A percentile compares a stretch with the other conserved stretches of the same genome.
Conservation (phyloP, 2,888 invertebrate species). For the Holacanthella duospinosa region DNA sequence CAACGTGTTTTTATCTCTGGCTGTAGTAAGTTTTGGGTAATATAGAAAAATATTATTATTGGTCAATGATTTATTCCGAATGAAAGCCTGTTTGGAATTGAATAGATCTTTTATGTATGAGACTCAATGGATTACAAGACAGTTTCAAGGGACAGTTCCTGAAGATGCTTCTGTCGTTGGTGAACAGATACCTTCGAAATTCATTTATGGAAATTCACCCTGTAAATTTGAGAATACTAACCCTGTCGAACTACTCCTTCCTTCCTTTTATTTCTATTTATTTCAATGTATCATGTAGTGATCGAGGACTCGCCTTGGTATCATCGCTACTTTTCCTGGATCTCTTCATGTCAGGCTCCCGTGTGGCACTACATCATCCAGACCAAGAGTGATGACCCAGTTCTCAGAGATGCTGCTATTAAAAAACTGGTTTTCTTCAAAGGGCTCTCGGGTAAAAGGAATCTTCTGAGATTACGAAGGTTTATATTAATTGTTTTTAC, state of each 20-base stretch:
- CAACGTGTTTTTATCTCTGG: not conserved
- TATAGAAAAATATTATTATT: too few relatives aligned
- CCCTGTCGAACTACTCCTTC: not conserved
- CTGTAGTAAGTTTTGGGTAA: too few relatives aligned
- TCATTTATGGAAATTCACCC: not conserved
- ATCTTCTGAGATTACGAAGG: not conserved
- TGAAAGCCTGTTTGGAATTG: not conserved
- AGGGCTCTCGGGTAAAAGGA: not conserved
- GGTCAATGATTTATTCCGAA: not conserved
- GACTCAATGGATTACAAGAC: not conserved
- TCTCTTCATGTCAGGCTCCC: not conserved
- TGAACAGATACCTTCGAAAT: not conserved
- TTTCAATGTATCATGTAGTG: too few relatives aligned
- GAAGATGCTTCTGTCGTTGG: not conserved
- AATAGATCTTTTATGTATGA: not conserved
- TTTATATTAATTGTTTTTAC: not conserved
- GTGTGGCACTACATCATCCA: not conserved
- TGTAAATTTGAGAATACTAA: not conserved
- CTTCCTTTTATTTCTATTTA: not conserved
- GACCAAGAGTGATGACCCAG: constrained; percentile 2
- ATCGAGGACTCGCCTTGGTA: not conserved
- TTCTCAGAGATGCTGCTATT: not conserved
- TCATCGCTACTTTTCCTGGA: not conserved
- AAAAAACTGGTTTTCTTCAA: not conserved
- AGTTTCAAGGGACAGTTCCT: not conserved